A percentile compares a stretch with the other conserved stretches of the same genome.
phyloP scores from a whole-genome alignment of 2,888 invertebrate species.

The Pilophorus perplexus region DNA sequence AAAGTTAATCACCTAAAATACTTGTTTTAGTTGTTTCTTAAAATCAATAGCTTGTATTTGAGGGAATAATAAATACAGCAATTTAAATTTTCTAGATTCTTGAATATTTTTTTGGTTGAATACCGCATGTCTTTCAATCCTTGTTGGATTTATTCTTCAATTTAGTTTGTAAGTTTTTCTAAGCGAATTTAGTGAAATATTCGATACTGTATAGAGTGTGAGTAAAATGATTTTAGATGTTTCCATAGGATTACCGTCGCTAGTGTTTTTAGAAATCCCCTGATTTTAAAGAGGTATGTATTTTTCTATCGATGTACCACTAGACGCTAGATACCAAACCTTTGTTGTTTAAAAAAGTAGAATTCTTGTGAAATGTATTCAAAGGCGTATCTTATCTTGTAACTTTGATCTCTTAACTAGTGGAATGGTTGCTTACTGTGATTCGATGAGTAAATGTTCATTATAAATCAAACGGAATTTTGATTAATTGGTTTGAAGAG shows the following conservation, averaged over 20 bases:
- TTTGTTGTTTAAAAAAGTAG: background rate
- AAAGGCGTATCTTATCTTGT: conserved; percentile 10
- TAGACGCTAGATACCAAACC: conserved; percentile 29
- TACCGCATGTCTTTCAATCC: conserved; percentile 35
- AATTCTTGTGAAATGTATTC: conserved; percentile 2
- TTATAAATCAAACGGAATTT: too few relatives aligned
- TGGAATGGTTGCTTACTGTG: conserved; percentile 42
- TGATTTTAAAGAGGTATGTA: background rate
- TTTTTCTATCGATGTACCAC: background rate
- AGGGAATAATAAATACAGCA: background rate
- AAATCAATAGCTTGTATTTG: background rate
- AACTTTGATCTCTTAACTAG: conserved; percentile 46
- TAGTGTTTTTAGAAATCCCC: background rate
- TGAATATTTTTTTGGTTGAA: background rate
- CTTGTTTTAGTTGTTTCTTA: background rate
- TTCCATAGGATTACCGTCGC: background rate
- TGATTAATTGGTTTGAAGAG: too few relatives aligned
- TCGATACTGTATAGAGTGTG: background rate
- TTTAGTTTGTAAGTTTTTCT: background rate
- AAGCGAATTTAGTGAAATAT: background rate
- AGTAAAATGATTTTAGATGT: background rate
- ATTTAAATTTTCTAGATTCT: conserved; percentile 9
- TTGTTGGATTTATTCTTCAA: background rate
- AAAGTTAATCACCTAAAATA: background rate
- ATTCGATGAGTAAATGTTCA: too few relatives aligned